phyloP scores from a whole-genome alignment of 2,113 vertebrate species.

The Indicator maculatus region DNA sequence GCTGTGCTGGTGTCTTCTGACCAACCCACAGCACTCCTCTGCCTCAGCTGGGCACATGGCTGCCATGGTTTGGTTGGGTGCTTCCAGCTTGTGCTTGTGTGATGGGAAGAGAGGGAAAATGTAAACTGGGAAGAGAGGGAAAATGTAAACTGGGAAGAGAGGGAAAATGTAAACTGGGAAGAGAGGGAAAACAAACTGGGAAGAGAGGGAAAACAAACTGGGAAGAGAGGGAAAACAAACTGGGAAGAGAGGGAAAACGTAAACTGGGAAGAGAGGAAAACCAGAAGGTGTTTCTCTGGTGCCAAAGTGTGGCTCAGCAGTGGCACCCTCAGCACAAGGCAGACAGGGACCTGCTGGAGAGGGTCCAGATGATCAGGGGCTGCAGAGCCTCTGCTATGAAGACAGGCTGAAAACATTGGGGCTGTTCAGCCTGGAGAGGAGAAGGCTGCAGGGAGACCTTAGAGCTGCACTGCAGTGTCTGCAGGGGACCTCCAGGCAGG shows the following conservation, averaged over 20 bases:
- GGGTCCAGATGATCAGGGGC: no score
- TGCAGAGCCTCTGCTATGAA: no score
- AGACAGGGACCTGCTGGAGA: no score
- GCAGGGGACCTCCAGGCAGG: no score
- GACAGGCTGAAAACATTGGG: no score
- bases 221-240: neutral
- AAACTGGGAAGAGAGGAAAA: neutral
- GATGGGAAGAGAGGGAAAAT: neutral
- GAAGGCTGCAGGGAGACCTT: no score
- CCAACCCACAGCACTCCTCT: neutral
- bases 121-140: no score
- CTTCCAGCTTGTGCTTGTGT: neutral
- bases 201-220: neutral
- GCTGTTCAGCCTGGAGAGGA: no score
- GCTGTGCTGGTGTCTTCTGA: neutral
- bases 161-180: neutral
- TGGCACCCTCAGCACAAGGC: no score
- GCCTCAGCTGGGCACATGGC: neutral
- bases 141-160: neutral
- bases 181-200: neutral
- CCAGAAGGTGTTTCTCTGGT: neutral
- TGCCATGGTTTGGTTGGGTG: neutral
- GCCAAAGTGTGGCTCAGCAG: neutral
- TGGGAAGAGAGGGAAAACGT: neutral
- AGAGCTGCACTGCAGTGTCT: no score